Conservation (phyloP, 2,888 invertebrate genomes). For the Camponotus fellah region DNA sequence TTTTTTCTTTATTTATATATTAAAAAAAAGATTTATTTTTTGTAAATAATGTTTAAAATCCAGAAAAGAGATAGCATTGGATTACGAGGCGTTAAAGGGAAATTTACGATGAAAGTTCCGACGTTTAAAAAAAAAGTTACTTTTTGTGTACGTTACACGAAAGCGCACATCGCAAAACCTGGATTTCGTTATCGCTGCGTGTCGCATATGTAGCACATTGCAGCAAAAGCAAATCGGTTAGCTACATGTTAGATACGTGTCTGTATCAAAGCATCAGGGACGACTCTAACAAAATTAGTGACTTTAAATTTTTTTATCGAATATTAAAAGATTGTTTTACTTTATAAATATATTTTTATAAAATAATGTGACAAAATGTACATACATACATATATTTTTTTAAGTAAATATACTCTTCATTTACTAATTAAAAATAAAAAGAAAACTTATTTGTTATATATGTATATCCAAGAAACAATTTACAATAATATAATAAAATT, state of each 20-base stretch:
- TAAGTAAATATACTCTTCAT: neutral
- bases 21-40: neutral
- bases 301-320: neutral
- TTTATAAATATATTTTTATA: neutral
- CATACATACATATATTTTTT: neutral
- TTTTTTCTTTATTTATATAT: neutral
- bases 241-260: conserved; percentile 33
- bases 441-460: neutral
- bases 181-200: conserved; percentile 29
- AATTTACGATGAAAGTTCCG: neutral
- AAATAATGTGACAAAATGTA: neutral
- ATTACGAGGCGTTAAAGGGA: neutral
- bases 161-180: neutral
- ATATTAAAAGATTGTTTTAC: neutral
- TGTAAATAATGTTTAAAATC: conserved; percentile 12
- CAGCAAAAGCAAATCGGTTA: conserved; percentile 54
- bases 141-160: neutral
- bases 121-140: neutral
- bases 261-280: conserved; percentile 9
- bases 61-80: neutral
- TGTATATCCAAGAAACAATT: neutral
- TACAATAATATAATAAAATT: neutral
- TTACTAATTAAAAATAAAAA: neutral
- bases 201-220: conserved; percentile 43
- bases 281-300: neutral